Evolutionary conservation across 2,888 invertebrate genomes (phyloP), one percentile per base, ranked within the genome.

Genomic region (Xanthia icteritia): DNA sequence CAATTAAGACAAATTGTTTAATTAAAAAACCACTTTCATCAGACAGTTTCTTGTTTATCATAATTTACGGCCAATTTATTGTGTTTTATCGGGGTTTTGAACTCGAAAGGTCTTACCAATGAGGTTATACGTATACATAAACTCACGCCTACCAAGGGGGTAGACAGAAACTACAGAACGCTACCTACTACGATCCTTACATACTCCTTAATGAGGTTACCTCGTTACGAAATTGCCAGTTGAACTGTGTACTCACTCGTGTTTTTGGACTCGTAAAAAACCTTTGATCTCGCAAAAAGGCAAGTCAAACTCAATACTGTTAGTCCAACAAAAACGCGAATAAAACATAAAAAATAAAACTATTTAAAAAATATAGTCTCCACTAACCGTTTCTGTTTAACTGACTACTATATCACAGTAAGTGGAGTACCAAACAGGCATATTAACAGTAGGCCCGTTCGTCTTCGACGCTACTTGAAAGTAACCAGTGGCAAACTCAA

Each of bases 401-500:
- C 84, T 65, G 56, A 65, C 15, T 61, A 51, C 54, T 82, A 48
- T 72, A 71, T 76, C 60, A 68, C 67, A 27, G 48, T 71, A 71
- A 81, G 82, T 81, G 45, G 67, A 63, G 54, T 60, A 81, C 64
- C 39, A 20, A 82, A 63, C 61, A 63, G 64, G 64, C 31, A n/a
- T n/a, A n/a, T 65, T n/a, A n/a, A 54, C 48, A 17, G 17, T 5
- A 17, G 17, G 54, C 8, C 54, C 4, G 23, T 9, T 23, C 23
- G 3, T 23, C 54, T 9, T 9, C 1, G 4, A 23, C 23, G 54
- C 54, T 48, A 17, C 48, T 48, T 17, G 48, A 48, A 48, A 17
- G 48, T 48, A 48, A 17, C 17, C 17, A 45, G 45, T 48, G 5
- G 5, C 17, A 51, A 51, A 3, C 4, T 54, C 4, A 23, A 54